phyloP scores from a whole-genome alignment of 2,888 invertebrate species.

The Steinernema hermaphroditum region DNA sequence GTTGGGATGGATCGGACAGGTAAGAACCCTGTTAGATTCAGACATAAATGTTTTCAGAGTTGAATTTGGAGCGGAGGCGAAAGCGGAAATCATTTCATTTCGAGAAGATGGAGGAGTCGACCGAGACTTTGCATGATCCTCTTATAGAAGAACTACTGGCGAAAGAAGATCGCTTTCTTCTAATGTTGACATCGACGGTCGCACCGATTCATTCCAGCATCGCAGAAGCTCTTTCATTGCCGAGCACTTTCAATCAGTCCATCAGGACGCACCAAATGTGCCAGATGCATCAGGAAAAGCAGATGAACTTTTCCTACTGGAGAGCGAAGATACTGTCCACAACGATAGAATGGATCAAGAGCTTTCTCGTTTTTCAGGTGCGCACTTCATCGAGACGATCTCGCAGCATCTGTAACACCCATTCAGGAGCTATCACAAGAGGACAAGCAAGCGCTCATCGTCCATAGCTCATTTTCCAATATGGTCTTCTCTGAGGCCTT shows the following conservation, averaged over 20 bases:
- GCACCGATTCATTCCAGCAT: constrained; percentile 47
- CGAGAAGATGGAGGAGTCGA: constrained; percentile 38
- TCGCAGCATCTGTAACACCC: background rate
- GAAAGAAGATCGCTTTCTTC: constrained; percentile 38
- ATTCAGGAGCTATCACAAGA: constrained; percentile 50
- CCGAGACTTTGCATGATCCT: constrained; percentile 45
- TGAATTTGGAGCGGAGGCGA: constrained; percentile 62
- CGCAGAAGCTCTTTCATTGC: constrained; percentile 39
- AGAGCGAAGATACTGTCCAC: constrained; percentile 63
- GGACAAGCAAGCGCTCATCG: constrained; percentile 52
- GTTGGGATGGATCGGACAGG: constrained; percentile 59
- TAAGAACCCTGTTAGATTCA: constrained; percentile 30
- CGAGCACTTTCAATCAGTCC: background rate
- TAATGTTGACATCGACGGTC: constrained; percentile 45
- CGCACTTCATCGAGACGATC: background rate
- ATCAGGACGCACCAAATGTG: background rate
- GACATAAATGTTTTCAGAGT: constrained; percentile 43
- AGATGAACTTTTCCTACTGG: constrained; percentile 64
- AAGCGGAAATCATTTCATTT: constrained; percentile 54
- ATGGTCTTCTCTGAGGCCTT: constrained; percentile 65
- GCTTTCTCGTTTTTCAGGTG: constrained; percentile 56
- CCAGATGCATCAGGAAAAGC: constrained; percentile 43
- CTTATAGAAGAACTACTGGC: constrained; percentile 48
- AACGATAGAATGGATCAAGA: constrained; percentile 64
- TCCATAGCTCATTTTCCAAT: constrained; percentile 61